A percentile compares a stretch with the other conserved stretches of the same genome.
Evolutionary conservation across 2,113 vertebrate species (phyloP).

Genomic region (Rynchops niger): DNA sequence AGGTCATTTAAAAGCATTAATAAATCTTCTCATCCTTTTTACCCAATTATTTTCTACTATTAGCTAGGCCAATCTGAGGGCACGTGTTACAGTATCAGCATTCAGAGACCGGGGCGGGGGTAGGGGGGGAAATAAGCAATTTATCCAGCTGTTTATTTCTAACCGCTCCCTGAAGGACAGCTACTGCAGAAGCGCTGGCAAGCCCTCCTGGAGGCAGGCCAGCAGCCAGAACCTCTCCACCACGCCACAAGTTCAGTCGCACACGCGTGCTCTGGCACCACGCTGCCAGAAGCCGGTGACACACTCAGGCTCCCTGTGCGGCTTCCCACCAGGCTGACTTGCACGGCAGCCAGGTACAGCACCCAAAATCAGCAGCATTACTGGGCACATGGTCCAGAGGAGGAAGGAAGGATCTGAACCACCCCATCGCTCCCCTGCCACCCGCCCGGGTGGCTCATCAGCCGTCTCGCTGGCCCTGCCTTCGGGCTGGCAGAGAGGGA

Average conservation of each 20-base stretch:
- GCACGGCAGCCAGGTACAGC: fast-evolving
- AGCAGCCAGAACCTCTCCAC: neutral
- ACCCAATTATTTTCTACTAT: neutral
- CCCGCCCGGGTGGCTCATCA: fast-evolving
- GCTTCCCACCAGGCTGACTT: neutral
- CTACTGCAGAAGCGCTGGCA: neutral
- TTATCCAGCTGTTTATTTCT: slow-evolving; percentile 27
- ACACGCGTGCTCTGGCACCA: fast-evolving
- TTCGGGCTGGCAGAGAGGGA: neutral
- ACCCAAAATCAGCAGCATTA: fast-evolving
- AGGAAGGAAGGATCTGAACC: neutral
- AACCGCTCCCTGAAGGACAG: slow-evolving; percentile 7
- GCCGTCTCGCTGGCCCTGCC: neutral
- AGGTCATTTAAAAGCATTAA: neutral
- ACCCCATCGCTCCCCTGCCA: neutral
- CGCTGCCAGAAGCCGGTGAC: neutral
- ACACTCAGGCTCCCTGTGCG: fast-evolving
- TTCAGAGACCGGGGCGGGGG: neutral
- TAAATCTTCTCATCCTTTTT: neutral
- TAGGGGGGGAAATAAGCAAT: neutral
- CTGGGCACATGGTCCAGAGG: neutral
- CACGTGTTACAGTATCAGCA: neutral
- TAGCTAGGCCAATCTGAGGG: neutral
- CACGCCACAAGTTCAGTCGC: neutral
- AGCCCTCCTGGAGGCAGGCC: neutral